phyloP scores from a whole-genome alignment of 2,113 vertebrate genomes.

The Vicugna pacos region DNA sequence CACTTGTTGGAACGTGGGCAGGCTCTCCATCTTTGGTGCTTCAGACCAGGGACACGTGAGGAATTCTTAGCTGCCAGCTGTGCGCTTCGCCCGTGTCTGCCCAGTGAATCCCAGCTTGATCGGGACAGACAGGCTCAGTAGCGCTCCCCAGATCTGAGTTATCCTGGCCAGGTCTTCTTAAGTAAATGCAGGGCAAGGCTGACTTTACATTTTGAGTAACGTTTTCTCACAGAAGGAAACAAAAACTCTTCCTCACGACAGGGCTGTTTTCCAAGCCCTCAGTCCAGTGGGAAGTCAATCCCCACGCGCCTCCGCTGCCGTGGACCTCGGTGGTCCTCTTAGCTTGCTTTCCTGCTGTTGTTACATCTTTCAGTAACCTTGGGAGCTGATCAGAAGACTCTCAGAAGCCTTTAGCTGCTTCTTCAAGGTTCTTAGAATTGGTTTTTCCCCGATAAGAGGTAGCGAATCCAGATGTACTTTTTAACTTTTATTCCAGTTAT shows the following conservation, averaged over 20 bases:
- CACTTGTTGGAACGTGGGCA: background rate
- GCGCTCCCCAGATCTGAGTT: background rate
- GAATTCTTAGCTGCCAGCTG: background rate
- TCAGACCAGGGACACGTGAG: background rate
- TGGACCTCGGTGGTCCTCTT: background rate
- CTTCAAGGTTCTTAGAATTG: constrained; percentile 21
- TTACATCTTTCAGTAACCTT: constrained; percentile 6
- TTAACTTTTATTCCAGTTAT: background rate
- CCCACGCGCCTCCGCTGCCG: background rate
- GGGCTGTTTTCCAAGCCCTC: background rate
- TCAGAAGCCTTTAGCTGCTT: background rate
- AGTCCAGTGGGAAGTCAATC: background rate
- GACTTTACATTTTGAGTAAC: constrained; percentile 34
- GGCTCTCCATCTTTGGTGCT: background rate
- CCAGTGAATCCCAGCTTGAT: background rate
- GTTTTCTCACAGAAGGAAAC: background rate
- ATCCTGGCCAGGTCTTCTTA: background rate
- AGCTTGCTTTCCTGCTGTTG: background rate
- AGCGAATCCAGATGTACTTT: background rate
- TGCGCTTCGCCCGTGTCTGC: background rate
- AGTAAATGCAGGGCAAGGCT: background rate
- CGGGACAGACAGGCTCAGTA: background rate
- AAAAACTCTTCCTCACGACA: background rate
- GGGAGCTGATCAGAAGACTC: constrained; percentile 7
- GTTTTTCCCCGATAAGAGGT: constrained; percentile 47